phyloP scores from a whole-genome alignment of 2,888 invertebrate genomes.

The Poecilobothrus nobilitatus region DNA sequence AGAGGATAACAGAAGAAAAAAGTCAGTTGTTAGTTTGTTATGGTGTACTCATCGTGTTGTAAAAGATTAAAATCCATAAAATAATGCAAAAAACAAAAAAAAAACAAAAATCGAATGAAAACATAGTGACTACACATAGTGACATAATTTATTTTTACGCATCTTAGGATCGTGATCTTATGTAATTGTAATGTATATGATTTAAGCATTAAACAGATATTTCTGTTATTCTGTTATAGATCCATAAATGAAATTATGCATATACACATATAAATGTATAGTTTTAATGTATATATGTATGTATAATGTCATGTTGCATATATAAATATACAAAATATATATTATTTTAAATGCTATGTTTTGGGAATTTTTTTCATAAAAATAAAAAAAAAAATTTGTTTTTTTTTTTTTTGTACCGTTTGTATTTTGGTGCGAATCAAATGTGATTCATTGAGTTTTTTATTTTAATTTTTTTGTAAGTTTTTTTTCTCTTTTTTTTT shows the following conservation, averaged over 20 bases:
- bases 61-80: neutral
- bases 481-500: no score
- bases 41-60: neutral
- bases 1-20: neutral
- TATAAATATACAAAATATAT: no score
- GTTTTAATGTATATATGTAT: neutral
- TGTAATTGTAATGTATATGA: slow-evolving; percentile 3
- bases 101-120: no score
- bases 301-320: no score
- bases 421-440: neutral
- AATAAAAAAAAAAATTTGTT: neutral
- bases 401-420: neutral
- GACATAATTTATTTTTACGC: slow-evolving; percentile 6
- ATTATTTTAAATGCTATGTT: no score
- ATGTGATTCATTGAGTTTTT: neutral
- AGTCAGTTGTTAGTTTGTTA: no score
- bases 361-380: neutral
- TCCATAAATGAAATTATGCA: neutral
- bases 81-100: neutral
- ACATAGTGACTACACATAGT: slow-evolving; percentile 2
- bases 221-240: slow-evolving; percentile 5
- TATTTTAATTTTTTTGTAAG: no score
- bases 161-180: slow-evolving; percentile 1
- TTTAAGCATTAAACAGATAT: neutral
- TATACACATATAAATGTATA: neutral